Evolutionary conservation across 1,140 invertebrate genomes (phyloP).

Genomic region (Drosophila sp.): DNA sequence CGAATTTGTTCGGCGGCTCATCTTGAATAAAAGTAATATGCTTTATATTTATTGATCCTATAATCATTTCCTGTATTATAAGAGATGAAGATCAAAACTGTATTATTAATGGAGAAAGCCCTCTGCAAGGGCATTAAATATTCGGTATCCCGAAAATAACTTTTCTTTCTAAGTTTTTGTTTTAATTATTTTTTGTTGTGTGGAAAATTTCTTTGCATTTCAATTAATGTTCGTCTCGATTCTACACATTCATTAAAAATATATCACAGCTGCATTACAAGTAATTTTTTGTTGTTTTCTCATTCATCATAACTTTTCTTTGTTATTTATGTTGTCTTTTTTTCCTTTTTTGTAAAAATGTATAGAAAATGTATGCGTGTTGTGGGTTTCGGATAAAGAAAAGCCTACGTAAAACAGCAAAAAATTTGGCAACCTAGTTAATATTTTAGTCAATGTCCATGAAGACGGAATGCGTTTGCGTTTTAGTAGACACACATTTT

Average conservation of each 20-base stretch:
- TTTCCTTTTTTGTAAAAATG: slow-evolving; percentile 51
- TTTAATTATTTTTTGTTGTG: slow-evolving; percentile 33
- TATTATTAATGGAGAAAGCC: too few relatives aligned
- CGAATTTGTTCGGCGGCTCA: too few relatives aligned
- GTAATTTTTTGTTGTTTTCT: slow-evolving; percentile 53
- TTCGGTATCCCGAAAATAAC: slow-evolving; percentile 24
- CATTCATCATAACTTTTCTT: slow-evolving; percentile 2
- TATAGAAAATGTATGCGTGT: slow-evolving; percentile 68
- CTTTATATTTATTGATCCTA: too few relatives aligned
- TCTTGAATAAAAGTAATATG: too few relatives aligned
- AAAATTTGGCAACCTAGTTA: slow-evolving; percentile 81
- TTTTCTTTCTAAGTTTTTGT: slow-evolving; percentile 3
- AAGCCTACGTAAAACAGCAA: slow-evolving; percentile 68
- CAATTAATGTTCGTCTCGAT: slow-evolving; percentile 32
- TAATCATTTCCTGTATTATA: too few relatives aligned
- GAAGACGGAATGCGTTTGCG: slow-evolving; percentile 73
- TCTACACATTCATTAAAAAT: slow-evolving; percentile 73
- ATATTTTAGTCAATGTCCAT: slow-evolving; percentile 68
- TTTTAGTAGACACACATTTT: slow-evolving; percentile 57
- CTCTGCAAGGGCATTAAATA: slow-evolving; percentile 20
- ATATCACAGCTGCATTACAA: slow-evolving; percentile 82
- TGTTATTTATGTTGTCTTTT: slow-evolving; percentile 24
- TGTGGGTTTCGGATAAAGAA: slow-evolving; percentile 29
- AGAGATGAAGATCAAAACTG: too few relatives aligned
- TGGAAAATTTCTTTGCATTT: slow-evolving; percentile 52